Evolutionary conservation across 1,140 invertebrate species (phyloP), one percentile per base, ranked within the genome.

Genomic region (Lethrus apterus): DNA sequence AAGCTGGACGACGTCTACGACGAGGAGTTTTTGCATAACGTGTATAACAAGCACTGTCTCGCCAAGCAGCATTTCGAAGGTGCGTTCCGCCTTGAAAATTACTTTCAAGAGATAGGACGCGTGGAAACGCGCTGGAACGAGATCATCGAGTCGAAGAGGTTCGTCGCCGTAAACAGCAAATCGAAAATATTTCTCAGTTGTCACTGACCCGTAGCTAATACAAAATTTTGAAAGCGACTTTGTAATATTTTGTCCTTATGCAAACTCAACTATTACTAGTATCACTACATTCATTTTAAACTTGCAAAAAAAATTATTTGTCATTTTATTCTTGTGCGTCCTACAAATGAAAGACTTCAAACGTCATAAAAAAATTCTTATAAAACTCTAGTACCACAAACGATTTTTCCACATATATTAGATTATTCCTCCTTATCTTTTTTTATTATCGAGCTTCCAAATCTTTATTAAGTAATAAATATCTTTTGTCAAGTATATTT

Each of bases 1-100:
- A 51, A 65, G 9, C 66, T 75, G 11, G 69, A 74, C 42, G 54
- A 66, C 7, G 69, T 75, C 0, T 78, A 78, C 51, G 76, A 76
- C 48, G 65, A 71, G 20, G 69, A 74, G 40, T 64, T 77, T 20
- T 62, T 61, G 7, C 49, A 51, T 34, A 52, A 62, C 20, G 52
- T 66, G 7, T 58, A 55, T 30, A 63, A 65, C 33, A 63, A 64
- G 46, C 64, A 65, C 34, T 50, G 52, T 2, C 43, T 65, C 36
- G 56, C 62, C 13, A 64, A 56, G 43, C 48, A 51, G 18, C 54
- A 61, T 46, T 66, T 65, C 19, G 30, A 40, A n/a, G 17, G 13
- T 4, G 35, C 36, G 2, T 26, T 48, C 2, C 31, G 46, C 13
- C 38, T 53, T 14, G 46, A 54, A n/a, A 43, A 50, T 26, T 46